Conservation (phyloP, 2,797 vertebrate genomes). For the Heterohyrax brucei region DNA sequence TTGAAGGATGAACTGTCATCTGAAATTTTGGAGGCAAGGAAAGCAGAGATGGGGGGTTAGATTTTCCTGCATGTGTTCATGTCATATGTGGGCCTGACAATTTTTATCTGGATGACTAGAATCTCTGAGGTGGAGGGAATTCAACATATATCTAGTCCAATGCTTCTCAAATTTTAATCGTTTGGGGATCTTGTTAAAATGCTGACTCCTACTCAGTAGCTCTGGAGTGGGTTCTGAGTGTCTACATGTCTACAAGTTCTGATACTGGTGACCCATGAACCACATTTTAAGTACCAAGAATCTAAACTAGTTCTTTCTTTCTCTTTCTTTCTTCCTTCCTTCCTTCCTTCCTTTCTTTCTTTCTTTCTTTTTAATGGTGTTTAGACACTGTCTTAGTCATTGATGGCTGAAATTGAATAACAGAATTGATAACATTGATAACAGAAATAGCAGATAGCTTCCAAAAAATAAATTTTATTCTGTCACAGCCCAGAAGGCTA, state of each 20-base stretch:
- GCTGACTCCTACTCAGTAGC: conserved; percentile 30
- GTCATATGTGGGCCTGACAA: not conserved
- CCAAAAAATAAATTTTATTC: too few relatives aligned
- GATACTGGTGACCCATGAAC: not conserved
- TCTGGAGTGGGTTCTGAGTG: not conserved
- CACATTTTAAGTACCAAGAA: conserved; percentile 44
- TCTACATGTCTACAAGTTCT: not conserved
- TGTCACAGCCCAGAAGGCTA: too few relatives aligned
- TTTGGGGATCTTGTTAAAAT: conserved; percentile 45
- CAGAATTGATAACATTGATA: too few relatives aligned
- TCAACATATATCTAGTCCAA: conserved; percentile 41
- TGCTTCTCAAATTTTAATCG: conserved; percentile 41
- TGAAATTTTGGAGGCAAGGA: not conserved
- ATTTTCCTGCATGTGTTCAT: conserved; percentile 9
- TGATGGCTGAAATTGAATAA: too few relatives aligned
- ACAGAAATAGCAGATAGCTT: too few relatives aligned
- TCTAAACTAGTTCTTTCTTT: not conserved
- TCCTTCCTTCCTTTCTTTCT: too few relatives aligned
- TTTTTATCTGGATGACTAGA: conserved; percentile 6
- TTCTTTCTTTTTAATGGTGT: not conserved
- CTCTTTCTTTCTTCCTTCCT: too few relatives aligned
- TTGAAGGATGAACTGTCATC: conserved; percentile 53
- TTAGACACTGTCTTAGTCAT: not conserved
- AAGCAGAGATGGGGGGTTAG: not conserved
- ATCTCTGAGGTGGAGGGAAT: conserved; percentile 32